These are phyloP conservation scores for Intellagama lesueurii DNA, from an alignment of 2,797 vertebrate genomes.

Conservation along the genomic window DNA sequence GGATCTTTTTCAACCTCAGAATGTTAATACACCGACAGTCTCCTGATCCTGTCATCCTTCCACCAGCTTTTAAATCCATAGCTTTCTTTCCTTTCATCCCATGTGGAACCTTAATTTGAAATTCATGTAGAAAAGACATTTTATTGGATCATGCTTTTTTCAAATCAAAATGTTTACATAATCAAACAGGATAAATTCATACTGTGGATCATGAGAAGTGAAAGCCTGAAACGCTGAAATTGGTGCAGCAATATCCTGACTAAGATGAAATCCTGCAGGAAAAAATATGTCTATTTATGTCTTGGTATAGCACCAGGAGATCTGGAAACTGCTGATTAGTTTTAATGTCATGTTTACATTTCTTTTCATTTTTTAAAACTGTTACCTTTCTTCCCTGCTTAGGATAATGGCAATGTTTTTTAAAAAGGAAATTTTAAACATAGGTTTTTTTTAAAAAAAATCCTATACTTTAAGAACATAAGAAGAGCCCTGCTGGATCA, in stretches of 20 bases:
- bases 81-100: not conserved
- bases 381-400: conserved; percentile 11
- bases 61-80: conserved; percentile 2
- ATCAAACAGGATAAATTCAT: not conserved
- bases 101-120: not conserved
- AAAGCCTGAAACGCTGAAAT: not conserved
- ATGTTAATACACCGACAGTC: too few species aligned
- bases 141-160: conserved; percentile 2
- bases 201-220: not conserved
- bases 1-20: too few species aligned
- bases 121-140: conserved; percentile 1
- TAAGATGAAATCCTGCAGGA: not conserved
- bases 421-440: not conserved
- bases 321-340: conserved; percentile 11
- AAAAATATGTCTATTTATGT: conserved; percentile 1
- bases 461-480: not conserved
- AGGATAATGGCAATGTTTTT: not conserved
- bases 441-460: rapidly evolving
- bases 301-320: rapidly evolving
- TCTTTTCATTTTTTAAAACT: not conserved
- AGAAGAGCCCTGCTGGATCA: too few species aligned
- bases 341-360: not conserved
- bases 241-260: not conserved
- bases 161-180: conserved; percentile 18
- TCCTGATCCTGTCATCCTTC: not conserved